Conservation (phyloP, 2,888 invertebrate genomes). For the Clostera curtula region DNA sequence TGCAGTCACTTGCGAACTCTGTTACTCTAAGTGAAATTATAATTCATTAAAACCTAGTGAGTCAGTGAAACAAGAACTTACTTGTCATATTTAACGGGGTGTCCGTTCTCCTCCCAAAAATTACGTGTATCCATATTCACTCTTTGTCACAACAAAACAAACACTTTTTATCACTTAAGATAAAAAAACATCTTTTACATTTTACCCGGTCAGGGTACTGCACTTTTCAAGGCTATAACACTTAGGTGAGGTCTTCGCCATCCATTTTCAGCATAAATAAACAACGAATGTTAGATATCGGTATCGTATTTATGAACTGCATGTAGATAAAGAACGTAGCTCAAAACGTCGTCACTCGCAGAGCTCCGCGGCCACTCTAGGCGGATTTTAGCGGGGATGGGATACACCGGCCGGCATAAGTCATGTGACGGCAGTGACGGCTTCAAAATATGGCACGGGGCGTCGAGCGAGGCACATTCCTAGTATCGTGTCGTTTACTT, state of each 20-base stretch:
- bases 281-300: slow-evolving; percentile 21
- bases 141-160: slow-evolving; percentile 40
- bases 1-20: too few species aligned
- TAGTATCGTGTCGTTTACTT: slow-evolving; percentile 11
- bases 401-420: slow-evolving; percentile 40
- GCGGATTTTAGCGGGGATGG: slow-evolving; percentile 23
- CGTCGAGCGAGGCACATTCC: slow-evolving; percentile 24
- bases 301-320: slow-evolving; percentile 39
- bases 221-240: slow-evolving; percentile 24
- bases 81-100: slow-evolving; percentile 62
- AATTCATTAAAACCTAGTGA: too few species aligned
- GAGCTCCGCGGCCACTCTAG: slow-evolving; percentile 40
- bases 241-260: slow-evolving; percentile 40
- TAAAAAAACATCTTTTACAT: slow-evolving; percentile 31
- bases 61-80: slow-evolving; percentile 27
- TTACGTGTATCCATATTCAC: slow-evolving; percentile 61
- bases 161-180: slow-evolving; percentile 31
- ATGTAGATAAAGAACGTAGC: slow-evolving; percentile 23
- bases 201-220: slow-evolving; percentile 21
- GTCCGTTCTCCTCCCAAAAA: slow-evolving; percentile 67
- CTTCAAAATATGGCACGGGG: slow-evolving; percentile 51
- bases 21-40: too few species aligned
- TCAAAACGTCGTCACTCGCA: slow-evolving; percentile 30
- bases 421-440: slow-evolving; percentile 46
- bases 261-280: slow-evolving; percentile 37